phyloP scores from a whole-genome alignment of 2,113 vertebrate species.

The Aythya baeri region DNA sequence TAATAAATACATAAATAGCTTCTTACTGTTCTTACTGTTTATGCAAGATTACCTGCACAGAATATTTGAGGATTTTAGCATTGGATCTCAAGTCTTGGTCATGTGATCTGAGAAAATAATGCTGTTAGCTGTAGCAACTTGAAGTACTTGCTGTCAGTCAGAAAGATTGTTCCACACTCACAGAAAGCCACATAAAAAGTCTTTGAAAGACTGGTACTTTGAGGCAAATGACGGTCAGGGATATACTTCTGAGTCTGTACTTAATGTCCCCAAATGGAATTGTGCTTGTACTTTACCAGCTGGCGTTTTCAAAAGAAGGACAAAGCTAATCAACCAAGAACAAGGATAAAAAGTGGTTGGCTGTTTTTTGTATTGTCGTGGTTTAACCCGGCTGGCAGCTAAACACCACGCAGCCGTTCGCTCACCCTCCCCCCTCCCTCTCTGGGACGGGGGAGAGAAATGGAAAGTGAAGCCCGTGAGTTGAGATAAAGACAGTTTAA shows the following conservation, averaged over 20 bases:
- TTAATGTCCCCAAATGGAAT: background rate
- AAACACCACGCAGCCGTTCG: too few relatives aligned
- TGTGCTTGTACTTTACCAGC: background rate
- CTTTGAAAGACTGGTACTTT: background rate
- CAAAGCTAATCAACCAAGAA: background rate
- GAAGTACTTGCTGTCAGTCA: background rate
- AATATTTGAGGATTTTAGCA: background rate
- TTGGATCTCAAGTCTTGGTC: background rate
- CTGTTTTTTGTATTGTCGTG: too few relatives aligned
- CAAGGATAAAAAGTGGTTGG: background rate
- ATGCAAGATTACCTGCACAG: accelerated
- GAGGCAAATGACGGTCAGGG: background rate
- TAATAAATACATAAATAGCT: background rate
- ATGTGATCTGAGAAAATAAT: background rate
- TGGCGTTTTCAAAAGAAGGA: background rate
- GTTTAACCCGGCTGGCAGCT: too few relatives aligned
- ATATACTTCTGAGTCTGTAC: background rate
- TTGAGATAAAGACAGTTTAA: too few relatives aligned
- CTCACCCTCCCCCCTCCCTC: too few relatives aligned
- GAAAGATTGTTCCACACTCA: background rate
- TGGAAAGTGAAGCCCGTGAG: too few relatives aligned
- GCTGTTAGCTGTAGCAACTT: background rate
- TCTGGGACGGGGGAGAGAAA: too few relatives aligned
- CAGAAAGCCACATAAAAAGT: background rate
- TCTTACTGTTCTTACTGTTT: background rate